These are phyloP conservation scores for Sipha flava DNA, from an alignment of 1,140 invertebrate species.

Conservation along the genomic window DNA sequence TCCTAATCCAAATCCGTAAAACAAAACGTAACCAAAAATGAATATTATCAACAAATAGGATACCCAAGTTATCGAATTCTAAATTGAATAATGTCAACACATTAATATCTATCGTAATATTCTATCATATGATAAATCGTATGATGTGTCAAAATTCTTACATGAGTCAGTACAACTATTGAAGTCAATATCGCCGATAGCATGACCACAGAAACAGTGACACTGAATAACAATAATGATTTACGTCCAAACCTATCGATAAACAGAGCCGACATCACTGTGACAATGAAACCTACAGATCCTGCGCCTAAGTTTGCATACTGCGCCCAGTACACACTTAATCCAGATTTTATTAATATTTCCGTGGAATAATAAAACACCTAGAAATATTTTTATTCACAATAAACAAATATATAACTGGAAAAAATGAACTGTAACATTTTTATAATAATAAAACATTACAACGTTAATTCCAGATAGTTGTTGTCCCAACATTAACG, in stretches of 20 bases:
- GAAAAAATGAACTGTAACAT: too few relatives aligned
- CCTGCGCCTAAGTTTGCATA: conserved; percentile 65
- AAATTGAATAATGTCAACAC: conserved; percentile 40
- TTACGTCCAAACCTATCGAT: conserved; percentile 52
- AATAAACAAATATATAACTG: background rate
- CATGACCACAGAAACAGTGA: conserved; percentile 29
- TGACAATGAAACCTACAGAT: conserved; percentile 60
- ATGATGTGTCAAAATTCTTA: background rate
- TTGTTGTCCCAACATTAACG: conserved; percentile 73
- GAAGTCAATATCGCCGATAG: background rate
- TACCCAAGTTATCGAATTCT: conserved; percentile 59
- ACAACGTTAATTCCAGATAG: conserved; percentile 80
- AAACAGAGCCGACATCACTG: conserved; percentile 52
- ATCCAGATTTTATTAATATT: conserved; percentile 60
- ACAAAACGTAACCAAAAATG: conserved; percentile 67
- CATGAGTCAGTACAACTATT: background rate
- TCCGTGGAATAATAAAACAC: conserved; percentile 71
- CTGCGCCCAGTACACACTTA: conserved; percentile 50
- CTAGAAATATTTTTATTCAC: conserved; percentile 43
- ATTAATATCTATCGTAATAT: too few relatives aligned
- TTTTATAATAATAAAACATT: conserved; percentile 33
- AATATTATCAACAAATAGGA: conserved; percentile 61
- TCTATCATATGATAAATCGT: too few relatives aligned
- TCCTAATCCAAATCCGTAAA: conserved; percentile 73
- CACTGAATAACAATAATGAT: conserved; percentile 52